These are phyloP conservation scores for Halcyon badia DNA, from an alignment of 2,797 vertebrate genomes.

Conservation along the genomic window DNA sequence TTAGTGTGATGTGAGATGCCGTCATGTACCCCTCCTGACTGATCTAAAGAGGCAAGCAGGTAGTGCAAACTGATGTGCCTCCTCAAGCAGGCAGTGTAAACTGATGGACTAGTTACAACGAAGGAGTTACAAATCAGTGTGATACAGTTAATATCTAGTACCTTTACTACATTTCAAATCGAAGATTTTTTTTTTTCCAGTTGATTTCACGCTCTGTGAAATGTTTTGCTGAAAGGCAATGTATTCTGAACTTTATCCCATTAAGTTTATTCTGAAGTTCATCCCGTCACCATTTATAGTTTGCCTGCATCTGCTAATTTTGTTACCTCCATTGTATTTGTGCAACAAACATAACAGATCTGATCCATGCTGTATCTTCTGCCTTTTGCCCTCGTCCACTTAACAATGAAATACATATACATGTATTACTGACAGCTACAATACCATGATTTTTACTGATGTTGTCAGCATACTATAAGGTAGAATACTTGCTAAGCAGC, in stretches of 20 bases:
- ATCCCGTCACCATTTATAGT: constrained; percentile 1
- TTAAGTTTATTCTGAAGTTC: background rate
- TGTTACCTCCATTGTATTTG: background rate
- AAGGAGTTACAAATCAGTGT: background rate
- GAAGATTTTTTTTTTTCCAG: background rate
- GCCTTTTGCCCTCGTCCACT: background rate
- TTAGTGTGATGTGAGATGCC: background rate
- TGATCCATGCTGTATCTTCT: background rate
- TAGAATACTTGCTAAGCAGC: background rate
- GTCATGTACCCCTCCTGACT: background rate
- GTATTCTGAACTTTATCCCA: background rate
- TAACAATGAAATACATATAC: background rate
- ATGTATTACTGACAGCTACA: background rate
- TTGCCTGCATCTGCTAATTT: background rate
- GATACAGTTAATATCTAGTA: background rate
- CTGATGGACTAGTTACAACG: background rate
- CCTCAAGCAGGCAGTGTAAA: background rate
- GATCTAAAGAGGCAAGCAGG: background rate
- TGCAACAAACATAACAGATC: background rate
- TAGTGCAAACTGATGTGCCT: background rate
- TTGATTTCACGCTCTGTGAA: background rate
- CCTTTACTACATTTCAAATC: background rate
- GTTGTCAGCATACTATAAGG: background rate
- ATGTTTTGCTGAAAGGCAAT: constrained; percentile 12
- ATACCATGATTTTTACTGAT: background rate